phyloP scores from a whole-genome alignment of 1,140 invertebrate genomes.

The Chironomus tepperi region DNA sequence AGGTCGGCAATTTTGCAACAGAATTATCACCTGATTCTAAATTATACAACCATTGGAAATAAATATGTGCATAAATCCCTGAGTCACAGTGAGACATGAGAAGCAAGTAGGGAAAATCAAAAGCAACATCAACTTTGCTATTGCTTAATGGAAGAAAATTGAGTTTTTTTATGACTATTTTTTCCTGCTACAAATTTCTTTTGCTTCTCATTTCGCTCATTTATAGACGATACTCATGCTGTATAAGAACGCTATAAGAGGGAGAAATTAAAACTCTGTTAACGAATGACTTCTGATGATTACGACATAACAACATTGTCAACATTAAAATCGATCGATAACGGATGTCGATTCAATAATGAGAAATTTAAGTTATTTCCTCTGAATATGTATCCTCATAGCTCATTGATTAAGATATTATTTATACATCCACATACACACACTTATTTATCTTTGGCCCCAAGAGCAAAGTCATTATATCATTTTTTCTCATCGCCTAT shows the following conservation, averaged over 20 bases:
- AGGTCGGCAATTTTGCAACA: too few species aligned
- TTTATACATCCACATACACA: background rate
- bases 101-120: background rate
- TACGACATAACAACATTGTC: background rate
- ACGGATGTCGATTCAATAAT: too few species aligned
- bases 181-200: background rate
- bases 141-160: constrained; percentile 9
- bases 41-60: too few species aligned
- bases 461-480: background rate
- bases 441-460: background rate
- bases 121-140: background rate
- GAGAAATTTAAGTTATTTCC: too few species aligned
- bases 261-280: background rate
- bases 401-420: background rate
- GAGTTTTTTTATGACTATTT: background rate
- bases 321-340: background rate
- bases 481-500: background rate
- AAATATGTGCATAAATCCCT: too few species aligned
- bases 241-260: background rate
- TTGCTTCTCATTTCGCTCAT: background rate
- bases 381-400: too few species aligned
- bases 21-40: too few species aligned
- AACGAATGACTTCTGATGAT: background rate
- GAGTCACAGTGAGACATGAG: background rate
- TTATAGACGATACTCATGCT: background rate